These are phyloP conservation scores for Philaenus spumarius DNA, from an alignment of 1,140 invertebrate genomes.

Conservation along the genomic window DNA sequence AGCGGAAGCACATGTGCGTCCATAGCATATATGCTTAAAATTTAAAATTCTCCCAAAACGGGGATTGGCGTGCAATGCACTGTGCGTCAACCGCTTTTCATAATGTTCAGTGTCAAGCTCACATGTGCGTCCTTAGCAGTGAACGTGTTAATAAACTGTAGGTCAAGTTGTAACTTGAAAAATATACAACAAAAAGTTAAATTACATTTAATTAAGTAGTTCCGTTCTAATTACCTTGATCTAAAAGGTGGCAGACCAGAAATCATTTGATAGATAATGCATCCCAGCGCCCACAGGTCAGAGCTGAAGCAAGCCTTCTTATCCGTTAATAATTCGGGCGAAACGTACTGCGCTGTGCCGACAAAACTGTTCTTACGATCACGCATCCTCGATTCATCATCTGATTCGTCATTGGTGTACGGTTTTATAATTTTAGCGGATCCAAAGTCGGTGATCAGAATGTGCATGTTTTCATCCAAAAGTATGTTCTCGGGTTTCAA, in stretches of 20 bases:
- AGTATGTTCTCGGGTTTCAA: conserved; percentile 87
- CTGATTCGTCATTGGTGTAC: not conserved
- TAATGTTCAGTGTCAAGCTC: too few species aligned
- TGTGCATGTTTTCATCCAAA: conserved; percentile 91
- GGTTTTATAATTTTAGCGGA: conserved; percentile 75
- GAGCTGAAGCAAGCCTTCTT: conserved; percentile 71
- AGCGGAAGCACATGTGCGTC: too few species aligned
- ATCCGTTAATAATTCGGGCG: conserved; percentile 87
- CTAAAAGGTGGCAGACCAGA: conserved; percentile 88
- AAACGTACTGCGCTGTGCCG: conserved; percentile 98
- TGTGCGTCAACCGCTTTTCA: too few species aligned
- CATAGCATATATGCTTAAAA: too few species aligned
- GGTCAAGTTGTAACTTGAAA: too few species aligned
- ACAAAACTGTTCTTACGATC: conserved; percentile 83
- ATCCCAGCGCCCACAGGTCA: conserved; percentile 97
- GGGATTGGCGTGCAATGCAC: too few species aligned
- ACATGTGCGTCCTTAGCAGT: too few species aligned
- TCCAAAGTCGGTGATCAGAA: conserved; percentile 96
- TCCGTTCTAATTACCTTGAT: too few species aligned
- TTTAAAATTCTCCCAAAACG: too few species aligned
- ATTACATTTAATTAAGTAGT: too few species aligned
- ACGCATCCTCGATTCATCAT: conserved; percentile 39
- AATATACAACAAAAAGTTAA: too few species aligned
- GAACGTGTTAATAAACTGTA: too few species aligned
- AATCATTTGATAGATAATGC: conserved; percentile 97